Evolutionary conservation across 2,888 invertebrate genomes (phyloP), one percentile per base, ranked within the genome.

Genomic region (Enchytraeus crypticus): DNA sequence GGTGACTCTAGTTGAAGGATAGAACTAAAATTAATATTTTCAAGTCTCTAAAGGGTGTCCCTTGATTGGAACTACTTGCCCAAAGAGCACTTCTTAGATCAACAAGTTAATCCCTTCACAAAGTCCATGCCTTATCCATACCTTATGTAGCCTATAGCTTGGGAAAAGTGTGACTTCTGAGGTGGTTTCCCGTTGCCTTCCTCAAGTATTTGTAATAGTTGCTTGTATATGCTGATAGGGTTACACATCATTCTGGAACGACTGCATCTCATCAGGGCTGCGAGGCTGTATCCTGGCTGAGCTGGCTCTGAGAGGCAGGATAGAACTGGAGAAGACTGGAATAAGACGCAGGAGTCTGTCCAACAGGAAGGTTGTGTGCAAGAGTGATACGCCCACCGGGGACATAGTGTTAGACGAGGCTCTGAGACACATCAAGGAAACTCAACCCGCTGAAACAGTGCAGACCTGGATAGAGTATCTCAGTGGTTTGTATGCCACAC

Each of bases 401-500:
- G 98, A 99, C 83, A 97, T 96, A 33, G 82, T 98, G 63, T 82
- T 98, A 67, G 84, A 84, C 72, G 84, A 84, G 83, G 93, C 97
- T 58, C 82, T 97, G 71, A 93, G 92, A 84, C 95, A 96, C 82
- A 88, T 98, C 80, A 96, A 95, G 83, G 96, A 97, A 79, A 98
- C 97, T 51, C 90, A 93, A 75, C 95, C 96, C 49, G 88, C 92
- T 61, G 97, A 98, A 83, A 88, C 91, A 62, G 92, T 97, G 47
- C 96, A 96, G 81, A 92, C 90, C 81, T 98, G 98, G 98, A 93
- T 98, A 80, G 98, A 99, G 84, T 98, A 97, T 82, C 84, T 98
- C 55, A 96, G 95, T 82, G 97, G 93, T 91, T 29, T 5, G 55
- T 23, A 49, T 23, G 23, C 11, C 23, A 11, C 23, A 18, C 14